phyloP scores from a whole-genome alignment of 2,113 vertebrate species.

The Pongo abelii region DNA sequence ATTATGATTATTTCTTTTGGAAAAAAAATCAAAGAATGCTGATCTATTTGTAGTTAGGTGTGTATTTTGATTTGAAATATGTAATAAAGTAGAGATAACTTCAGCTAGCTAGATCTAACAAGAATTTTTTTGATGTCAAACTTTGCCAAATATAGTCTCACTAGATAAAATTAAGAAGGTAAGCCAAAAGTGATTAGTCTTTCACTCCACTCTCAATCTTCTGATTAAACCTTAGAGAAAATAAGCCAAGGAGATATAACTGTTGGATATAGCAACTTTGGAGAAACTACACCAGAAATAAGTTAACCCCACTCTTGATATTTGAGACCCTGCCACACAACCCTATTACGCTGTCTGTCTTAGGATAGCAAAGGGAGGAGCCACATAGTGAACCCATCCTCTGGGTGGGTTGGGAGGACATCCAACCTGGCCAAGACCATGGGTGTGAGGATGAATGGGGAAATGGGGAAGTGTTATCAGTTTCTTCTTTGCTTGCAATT shows the following conservation, averaged over 20 bases:
- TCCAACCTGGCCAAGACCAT: not conserved
- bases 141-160: not conserved
- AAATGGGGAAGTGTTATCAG: not conserved
- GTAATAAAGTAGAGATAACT: not conserved
- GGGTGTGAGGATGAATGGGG: not conserved
- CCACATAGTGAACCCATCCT: fast-evolving
- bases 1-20: not conserved
- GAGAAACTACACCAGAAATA: not conserved
- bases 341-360: not conserved
- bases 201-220: not conserved
- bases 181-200: not conserved
- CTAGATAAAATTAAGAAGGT: not conserved
- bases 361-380: not conserved
- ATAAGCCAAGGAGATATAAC: not conserved
- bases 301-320: not conserved
- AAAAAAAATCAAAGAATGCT: not conserved
- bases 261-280: not conserved
- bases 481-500: not conserved
- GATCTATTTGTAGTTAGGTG: not conserved
- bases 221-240: not conserved
- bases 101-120: not conserved
- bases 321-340: not conserved
- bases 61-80: not conserved
- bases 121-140: not conserved
- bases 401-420: not conserved